Evolutionary conservation across 1,140 invertebrate species (phyloP).

Genomic region (Ips typographus): DNA sequence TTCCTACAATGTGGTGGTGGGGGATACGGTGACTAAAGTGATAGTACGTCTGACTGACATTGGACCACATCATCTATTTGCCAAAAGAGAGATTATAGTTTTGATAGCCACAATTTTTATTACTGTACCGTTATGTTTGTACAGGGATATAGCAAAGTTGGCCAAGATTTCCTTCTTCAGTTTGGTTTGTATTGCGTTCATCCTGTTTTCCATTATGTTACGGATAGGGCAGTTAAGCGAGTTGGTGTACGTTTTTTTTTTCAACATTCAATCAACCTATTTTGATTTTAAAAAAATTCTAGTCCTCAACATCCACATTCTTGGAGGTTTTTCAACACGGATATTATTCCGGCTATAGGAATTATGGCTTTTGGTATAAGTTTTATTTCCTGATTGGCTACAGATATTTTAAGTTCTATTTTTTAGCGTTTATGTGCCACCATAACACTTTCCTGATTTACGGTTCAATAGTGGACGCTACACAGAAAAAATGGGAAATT

Average conservation of each 20-base stretch:
- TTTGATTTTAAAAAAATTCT: conserved; percentile 35
- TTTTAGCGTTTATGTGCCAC: conserved; percentile 86
- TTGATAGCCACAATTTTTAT: conserved; percentile 73
- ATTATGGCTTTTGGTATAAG: conserved; percentile 80
- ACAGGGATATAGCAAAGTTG: conserved; percentile 76
- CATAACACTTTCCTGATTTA: conserved; percentile 89
- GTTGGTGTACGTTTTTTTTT: conserved; percentile 60
- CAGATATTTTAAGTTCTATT: background rate
- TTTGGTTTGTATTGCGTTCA: conserved; percentile 73
- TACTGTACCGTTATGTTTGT: conserved; percentile 80
- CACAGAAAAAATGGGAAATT: conserved; percentile 75
- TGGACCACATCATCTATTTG: conserved; percentile 60
- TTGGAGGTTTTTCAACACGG: conserved; percentile 74
- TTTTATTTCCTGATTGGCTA: too few relatives aligned
- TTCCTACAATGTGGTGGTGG: conserved; percentile 88
- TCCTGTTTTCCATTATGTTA: conserved; percentile 71
- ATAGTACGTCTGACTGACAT: conserved; percentile 66
- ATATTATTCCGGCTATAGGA: conserved; percentile 78
- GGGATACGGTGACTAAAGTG: conserved; percentile 86
- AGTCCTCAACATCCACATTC: conserved; percentile 69
- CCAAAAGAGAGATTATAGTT: conserved; percentile 75
- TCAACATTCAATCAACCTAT: background rate
- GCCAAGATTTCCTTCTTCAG: conserved; percentile 81
- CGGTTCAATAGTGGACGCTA: conserved; percentile 77
- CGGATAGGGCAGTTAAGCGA: conserved; percentile 61